Conservation (phyloP, 2,113 vertebrate species). For the Emydura subglobosa region DNA sequence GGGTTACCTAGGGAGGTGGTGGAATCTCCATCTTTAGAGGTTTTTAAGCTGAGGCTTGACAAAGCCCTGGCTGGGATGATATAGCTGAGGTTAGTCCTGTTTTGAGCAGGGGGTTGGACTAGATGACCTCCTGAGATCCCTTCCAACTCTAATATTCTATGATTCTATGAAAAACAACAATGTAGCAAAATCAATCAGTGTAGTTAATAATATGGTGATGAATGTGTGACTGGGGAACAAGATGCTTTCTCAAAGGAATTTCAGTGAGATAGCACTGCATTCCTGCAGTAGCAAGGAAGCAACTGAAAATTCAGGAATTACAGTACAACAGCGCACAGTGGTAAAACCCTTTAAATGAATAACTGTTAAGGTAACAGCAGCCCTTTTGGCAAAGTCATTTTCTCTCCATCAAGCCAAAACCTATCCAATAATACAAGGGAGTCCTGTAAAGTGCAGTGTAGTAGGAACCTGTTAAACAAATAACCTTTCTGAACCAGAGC, state of each 20-base stretch:
- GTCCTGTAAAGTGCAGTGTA: rapidly evolving
- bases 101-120: too few relatives aligned
- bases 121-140: too few relatives aligned
- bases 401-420: background rate
- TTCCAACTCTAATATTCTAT: too few relatives aligned
- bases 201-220: background rate
- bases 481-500: background rate
- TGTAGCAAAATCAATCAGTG: background rate
- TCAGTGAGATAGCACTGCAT: rapidly evolving
- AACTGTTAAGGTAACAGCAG: conserved; percentile 22
- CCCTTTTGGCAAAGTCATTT: conserved; percentile 20
- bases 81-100: too few relatives aligned
- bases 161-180: background rate
- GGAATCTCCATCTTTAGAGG: too few relatives aligned
- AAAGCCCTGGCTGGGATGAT: too few relatives aligned
- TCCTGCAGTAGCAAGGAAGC: background rate
- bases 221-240: background rate
- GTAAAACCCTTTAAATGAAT: background rate
- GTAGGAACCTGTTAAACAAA: background rate
- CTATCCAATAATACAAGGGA: background rate
- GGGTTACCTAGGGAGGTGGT: too few relatives aligned
- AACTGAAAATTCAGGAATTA: background rate
- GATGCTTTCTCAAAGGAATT: background rate
- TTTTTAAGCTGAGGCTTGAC: too few relatives aligned
- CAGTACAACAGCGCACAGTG: background rate